phyloP scores from a whole-genome alignment of 2,113 vertebrate genomes.

The Helogale parvula region DNA sequence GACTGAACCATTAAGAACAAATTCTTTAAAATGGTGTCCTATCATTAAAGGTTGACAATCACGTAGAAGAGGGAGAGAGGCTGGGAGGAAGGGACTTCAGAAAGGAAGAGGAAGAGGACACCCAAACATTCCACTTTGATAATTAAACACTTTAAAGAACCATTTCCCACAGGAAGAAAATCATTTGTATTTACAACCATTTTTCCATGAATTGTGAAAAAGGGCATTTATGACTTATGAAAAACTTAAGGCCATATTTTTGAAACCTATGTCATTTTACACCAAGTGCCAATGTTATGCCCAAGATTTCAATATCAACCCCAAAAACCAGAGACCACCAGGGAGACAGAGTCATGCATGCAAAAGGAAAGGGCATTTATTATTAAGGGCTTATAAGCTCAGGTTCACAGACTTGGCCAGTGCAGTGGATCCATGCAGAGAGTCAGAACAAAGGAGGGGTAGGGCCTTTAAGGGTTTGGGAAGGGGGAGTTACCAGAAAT shows the following conservation, averaged over 20 bases:
- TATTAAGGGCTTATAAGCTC: no score
- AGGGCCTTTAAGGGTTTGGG: no score
- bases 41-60: constrained; percentile 27
- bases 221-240: not conserved
- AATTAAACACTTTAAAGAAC: constrained; percentile 15
- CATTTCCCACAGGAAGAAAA: not conserved
- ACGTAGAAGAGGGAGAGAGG: not conserved
- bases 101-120: constrained; percentile 12
- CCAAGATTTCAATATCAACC: no score
- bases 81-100: not conserved
- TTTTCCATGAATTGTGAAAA: constrained; percentile 17
- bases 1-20: not conserved
- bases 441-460: no score
- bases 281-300: not conserved
- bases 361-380: no score
- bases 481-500: no score
- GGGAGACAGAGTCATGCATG: no score
- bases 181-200: not conserved
- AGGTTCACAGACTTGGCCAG: no score
- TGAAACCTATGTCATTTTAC: constrained; percentile 27
- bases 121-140: not conserved
- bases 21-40: constrained; percentile 45
- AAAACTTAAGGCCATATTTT: constrained; percentile 15
- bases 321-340: no score
- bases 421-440: no score